Base-by-base conservation (phyloP, 1,140 invertebrate genomes). In the Popillia japonica region DNA sequence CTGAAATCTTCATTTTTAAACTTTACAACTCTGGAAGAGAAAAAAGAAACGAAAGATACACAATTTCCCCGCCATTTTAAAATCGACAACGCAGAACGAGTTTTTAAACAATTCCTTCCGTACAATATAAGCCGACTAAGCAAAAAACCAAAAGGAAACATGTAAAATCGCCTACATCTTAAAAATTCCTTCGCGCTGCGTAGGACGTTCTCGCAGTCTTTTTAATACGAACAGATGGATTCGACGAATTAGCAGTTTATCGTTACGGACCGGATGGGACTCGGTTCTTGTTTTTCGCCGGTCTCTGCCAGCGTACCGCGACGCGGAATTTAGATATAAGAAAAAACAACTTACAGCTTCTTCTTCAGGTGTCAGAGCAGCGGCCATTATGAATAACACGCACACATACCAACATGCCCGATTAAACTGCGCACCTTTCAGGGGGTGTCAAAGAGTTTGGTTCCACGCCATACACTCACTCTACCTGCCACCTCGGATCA, bases 341-440 rank as follows among this genome's bases (percentile, higher is more conserved):
- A 6, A 68, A 79, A 79, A 77, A 41, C 34, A 75, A 82, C 81
- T 81, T 81, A 82, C 81, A 77, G 78, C 78, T 81, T 82, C 81
- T 77, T 82, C 79, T 77, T 82, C 81, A 48, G 76, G 76, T 80
- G 81, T 82, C 73, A 82, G 76, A 73, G 80, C 61, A 55, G 80
- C 81, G 34, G 80, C 81, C 81, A 82, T 82, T 72, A 64, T 74
- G 68, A 77, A 20, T 40, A 72, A 78, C 78, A 55, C 64, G 79
- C 79, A 77, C 78, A 79, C 76, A 61, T 78, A 76, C 79, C 61
- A 75, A 72, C 75, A 75, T 68, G 40, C 64, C 76, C 76, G 64
- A 40, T 23, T 22, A 72, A 44, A 79, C 40, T 76, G 61, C n/a
- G n/a, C 23, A 23, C 73, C 11, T 22, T 11, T 34, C 11, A 34